A percentile compares a stretch with the other conserved stretches of the same genome.
These are phyloP conservation scores for Rafetus swinhoei DNA, from an alignment of 2,113 vertebrate species.

Conservation along the genomic window DNA sequence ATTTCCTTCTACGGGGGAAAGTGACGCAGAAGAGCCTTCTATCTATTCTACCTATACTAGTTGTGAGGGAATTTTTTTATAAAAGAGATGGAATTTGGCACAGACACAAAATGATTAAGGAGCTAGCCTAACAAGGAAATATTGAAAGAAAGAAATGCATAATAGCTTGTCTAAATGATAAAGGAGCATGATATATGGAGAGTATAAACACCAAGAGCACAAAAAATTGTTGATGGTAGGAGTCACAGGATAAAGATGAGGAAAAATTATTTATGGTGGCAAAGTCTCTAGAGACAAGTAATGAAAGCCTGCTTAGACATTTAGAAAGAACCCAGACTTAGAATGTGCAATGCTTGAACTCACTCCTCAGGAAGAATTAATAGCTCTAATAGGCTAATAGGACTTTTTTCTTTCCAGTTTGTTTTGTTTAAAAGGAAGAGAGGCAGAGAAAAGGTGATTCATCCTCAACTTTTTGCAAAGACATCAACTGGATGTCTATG, in stretches of 20 bases:
- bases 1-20: background rate
- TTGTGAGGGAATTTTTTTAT: background rate
- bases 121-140: background rate
- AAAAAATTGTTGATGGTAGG: background rate
- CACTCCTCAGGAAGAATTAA: background rate
- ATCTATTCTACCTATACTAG: background rate
- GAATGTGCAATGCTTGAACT: background rate
- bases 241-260: background rate
- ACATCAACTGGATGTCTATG: background rate
- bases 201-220: background rate
- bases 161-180: background rate
- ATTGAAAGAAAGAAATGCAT: background rate
- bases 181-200: background rate
- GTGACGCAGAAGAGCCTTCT: background rate
- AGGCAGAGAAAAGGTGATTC: background rate
- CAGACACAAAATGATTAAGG: background rate
- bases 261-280: background rate
- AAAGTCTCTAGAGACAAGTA: background rate
- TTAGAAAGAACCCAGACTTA: background rate
- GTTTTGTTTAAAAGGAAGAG: background rate
- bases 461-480: background rate
- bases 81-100: background rate
- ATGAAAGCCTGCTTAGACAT: background rate
- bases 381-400: background rate
- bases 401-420: background rate